phyloP scores from a whole-genome alignment of 1,140 invertebrate genomes.

The Tetragnatha versicolor region DNA sequence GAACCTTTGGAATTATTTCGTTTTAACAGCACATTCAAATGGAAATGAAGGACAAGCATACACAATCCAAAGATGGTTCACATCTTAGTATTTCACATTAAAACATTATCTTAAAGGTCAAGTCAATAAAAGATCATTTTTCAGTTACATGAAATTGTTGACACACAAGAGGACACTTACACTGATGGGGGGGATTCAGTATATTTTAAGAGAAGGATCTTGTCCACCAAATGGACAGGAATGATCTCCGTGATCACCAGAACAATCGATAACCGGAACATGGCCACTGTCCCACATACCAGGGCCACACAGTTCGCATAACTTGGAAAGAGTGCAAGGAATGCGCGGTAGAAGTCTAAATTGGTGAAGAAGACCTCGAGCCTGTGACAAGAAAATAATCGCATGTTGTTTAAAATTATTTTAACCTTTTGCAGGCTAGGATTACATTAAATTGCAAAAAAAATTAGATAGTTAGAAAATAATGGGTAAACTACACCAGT shows the following conservation, averaged over 20 bases:
- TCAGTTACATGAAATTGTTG: too few relatives aligned
- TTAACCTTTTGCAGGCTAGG: too few relatives aligned
- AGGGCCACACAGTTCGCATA: slow-evolving; percentile 86
- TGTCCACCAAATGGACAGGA: slow-evolving; percentile 56
- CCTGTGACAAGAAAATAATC: slow-evolving; percentile 65
- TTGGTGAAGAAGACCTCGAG: slow-evolving; percentile 86
- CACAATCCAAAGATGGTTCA: too few relatives aligned
- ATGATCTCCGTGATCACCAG: slow-evolving; percentile 49
- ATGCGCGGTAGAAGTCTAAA: slow-evolving; percentile 83
- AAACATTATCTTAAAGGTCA: too few relatives aligned
- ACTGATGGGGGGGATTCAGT: background rate
- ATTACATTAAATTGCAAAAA: too few relatives aligned
- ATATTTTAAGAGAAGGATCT: slow-evolving; percentile 39
- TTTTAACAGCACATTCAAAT: too few relatives aligned
- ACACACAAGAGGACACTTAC: background rate
- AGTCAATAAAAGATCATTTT: too few relatives aligned
- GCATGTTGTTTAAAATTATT: background rate
- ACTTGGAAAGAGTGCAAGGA: slow-evolving; percentile 84
- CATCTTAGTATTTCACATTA: too few relatives aligned
- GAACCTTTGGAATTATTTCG: too few relatives aligned
- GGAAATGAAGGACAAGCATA: too few relatives aligned
- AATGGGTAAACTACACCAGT: too few relatives aligned
- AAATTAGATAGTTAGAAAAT: too few relatives aligned
- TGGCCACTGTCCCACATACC: slow-evolving; percentile 94
- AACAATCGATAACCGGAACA: slow-evolving; percentile 64